Conservation (phyloP, 2,888 invertebrate species). For the Stomorhina lunata region DNA sequence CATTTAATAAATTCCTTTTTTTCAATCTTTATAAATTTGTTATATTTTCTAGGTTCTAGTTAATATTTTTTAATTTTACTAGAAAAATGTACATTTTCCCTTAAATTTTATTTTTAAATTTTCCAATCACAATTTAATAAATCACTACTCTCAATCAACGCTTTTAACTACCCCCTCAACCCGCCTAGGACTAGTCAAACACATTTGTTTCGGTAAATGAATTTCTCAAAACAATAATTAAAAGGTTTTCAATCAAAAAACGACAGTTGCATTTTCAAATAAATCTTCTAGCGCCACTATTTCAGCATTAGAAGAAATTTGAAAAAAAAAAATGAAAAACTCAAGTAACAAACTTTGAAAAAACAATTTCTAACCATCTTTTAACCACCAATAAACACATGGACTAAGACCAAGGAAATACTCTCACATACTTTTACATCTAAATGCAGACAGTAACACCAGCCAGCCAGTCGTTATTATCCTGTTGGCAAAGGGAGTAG, state of each 20-base stretch:
- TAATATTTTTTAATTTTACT: too few species aligned
- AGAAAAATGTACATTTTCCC: too few species aligned
- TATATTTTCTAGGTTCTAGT: too few species aligned
- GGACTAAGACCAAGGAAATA: background rate
- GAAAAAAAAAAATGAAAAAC: background rate
- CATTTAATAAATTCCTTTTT: too few species aligned
- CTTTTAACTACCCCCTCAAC: background rate
- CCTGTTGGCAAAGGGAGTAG: background rate
- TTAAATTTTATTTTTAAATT: too few species aligned
- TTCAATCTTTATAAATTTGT: too few species aligned
- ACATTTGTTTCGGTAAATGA: background rate
- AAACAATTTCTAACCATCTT: conserved; percentile 28
- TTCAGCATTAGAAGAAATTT: too few species aligned
- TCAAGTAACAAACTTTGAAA: background rate
- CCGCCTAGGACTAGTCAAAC: background rate
- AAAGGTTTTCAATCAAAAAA: conserved; percentile 20
- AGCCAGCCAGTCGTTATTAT: background rate
- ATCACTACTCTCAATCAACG: background rate
- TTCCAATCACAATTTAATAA: background rate
- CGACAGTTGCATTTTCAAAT: conserved; percentile 28
- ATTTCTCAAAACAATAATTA: conserved; percentile 20
- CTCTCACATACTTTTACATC: background rate
- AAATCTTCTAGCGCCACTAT: background rate
- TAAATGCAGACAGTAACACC: background rate
- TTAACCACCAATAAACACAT: conserved; percentile 43